Evolutionary conservation across 2,888 invertebrate genomes (phyloP).

Genomic region (Dendrolimus pini): DNA sequence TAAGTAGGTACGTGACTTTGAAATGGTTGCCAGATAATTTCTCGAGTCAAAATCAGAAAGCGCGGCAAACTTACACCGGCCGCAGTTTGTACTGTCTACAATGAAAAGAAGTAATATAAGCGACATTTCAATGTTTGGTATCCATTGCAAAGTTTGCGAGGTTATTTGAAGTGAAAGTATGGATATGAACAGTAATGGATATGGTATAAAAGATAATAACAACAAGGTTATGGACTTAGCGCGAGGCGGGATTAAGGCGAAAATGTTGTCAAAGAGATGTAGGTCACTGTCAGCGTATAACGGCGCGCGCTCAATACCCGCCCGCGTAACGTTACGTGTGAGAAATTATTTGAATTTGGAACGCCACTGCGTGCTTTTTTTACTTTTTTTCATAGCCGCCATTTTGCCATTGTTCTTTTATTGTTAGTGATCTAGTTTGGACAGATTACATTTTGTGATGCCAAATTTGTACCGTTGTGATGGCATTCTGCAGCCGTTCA

Average conservation of each 20-base stretch:
- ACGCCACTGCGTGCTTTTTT: constrained; percentile 41
- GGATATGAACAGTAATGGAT: constrained; percentile 22
- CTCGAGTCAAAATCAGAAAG: constrained; percentile 72
- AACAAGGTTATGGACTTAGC: constrained; percentile 58
- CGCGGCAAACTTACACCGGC: constrained; percentile 51
- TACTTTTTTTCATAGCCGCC: constrained; percentile 54
- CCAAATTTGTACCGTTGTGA: constrained; percentile 27
- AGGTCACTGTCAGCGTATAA: constrained; percentile 74
- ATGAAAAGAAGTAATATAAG: constrained; percentile 9
- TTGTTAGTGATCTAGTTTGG: constrained; percentile 56
- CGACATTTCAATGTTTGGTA: constrained; percentile 4
- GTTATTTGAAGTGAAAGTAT: constrained; percentile 18
- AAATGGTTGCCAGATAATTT: constrained; percentile 46
- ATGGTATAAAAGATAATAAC: constrained; percentile 14
- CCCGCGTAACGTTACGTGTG: constrained; percentile 77
- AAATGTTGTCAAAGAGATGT: constrained; percentile 50
- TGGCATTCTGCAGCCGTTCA: constrained; percentile 7
- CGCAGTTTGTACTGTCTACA: constrained; percentile 15
- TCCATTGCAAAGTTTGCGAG: constrained; percentile 25
- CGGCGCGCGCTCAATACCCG: constrained; percentile 69
- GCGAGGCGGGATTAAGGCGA: constrained; percentile 26
- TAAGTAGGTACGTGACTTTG: constrained; percentile 64
- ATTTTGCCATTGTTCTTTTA: constrained; percentile 61
- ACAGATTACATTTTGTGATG: constrained; percentile 24
- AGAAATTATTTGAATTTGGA: constrained; percentile 76